phyloP scores from a whole-genome alignment of 2,797 vertebrate species.

The Platyrinchus mystaceus region DNA sequence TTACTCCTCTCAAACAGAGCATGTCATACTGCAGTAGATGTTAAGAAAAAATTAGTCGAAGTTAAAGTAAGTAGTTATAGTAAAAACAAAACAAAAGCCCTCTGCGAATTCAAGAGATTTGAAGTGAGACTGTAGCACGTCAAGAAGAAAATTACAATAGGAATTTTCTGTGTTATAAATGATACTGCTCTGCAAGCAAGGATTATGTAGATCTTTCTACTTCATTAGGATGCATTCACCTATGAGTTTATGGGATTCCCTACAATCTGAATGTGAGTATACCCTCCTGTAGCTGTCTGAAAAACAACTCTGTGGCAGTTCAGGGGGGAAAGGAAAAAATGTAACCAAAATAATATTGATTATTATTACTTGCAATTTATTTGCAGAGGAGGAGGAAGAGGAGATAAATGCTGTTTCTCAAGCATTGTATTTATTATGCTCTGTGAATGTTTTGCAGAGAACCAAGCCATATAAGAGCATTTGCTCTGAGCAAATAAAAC shows the following conservation, averaged over 20 bases:
- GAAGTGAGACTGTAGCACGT: background rate
- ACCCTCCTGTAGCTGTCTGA: background rate
- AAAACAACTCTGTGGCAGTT: background rate
- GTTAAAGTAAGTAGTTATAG: background rate
- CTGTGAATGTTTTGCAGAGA: background rate
- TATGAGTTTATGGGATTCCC: background rate
- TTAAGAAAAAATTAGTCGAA: background rate
- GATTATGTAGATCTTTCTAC: background rate
- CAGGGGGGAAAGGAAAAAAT: background rate
- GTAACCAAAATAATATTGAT: background rate
- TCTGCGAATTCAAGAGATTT: background rate
- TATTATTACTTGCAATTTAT: background rate
- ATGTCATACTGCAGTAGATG: background rate
- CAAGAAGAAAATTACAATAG: background rate
- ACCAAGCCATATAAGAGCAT: rapidly evolving
- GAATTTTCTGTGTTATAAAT: background rate
- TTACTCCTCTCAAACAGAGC: constrained; percentile 27
- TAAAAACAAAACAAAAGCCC: background rate
- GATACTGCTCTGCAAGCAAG: background rate
- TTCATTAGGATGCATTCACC: background rate
- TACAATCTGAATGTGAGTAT: background rate
- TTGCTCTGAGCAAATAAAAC: background rate
- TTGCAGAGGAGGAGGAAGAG: background rate
- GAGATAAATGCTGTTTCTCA: background rate
- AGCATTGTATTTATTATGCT: background rate